Percentiles rank a stretch among this genome's conserved stretches.
Evolutionary conservation across 2,888 invertebrate species (phyloP).

Genomic region (Andrena bicolor): DNA sequence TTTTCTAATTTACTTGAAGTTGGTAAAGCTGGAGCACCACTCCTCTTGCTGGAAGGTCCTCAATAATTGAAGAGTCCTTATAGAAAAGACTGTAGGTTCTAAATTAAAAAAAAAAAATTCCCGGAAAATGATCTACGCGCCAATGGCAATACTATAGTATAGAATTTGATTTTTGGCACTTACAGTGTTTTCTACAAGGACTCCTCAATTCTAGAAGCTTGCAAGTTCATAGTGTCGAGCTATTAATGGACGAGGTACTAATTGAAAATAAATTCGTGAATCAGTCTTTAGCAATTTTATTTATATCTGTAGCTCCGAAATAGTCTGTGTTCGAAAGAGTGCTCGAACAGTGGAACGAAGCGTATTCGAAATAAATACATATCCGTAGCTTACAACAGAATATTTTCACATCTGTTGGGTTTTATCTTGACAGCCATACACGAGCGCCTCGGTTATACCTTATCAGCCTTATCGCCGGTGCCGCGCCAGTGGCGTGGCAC

Average conservation of each 20-base stretch:
- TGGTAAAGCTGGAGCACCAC: too few relatives aligned
- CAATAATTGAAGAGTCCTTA: too few relatives aligned
- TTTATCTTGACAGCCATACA: conserved; percentile 64
- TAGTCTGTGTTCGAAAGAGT: conserved; percentile 15
- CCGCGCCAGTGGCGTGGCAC: conserved; percentile 58
- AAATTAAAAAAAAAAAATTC: too few relatives aligned
- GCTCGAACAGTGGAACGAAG: background rate
- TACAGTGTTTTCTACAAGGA: too few relatives aligned
- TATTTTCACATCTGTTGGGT: conserved; percentile 68
- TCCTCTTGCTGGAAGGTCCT: too few relatives aligned
- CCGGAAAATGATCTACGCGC: too few relatives aligned
- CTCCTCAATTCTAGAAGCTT: background rate
- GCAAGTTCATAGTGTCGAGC: conserved; percentile 18
- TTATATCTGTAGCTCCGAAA: background rate
- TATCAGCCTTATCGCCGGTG: conserved; percentile 60
- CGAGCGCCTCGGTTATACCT: conserved; percentile 49
- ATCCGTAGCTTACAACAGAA: conserved; percentile 30
- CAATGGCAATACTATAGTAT: too few relatives aligned
- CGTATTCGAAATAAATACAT: conserved; percentile 33
- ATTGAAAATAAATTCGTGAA: too few relatives aligned
- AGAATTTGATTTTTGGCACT: too few relatives aligned
- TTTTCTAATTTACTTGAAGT: too few relatives aligned
- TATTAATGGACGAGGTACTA: conserved; percentile 18
- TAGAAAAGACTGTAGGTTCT: too few relatives aligned
- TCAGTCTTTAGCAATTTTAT: too few relatives aligned